Percentiles rank a stretch among this genome's conserved stretches.
Evolutionary conservation across 2,888 invertebrate genomes (phyloP).

Genomic region (Torymus texanus): DNA sequence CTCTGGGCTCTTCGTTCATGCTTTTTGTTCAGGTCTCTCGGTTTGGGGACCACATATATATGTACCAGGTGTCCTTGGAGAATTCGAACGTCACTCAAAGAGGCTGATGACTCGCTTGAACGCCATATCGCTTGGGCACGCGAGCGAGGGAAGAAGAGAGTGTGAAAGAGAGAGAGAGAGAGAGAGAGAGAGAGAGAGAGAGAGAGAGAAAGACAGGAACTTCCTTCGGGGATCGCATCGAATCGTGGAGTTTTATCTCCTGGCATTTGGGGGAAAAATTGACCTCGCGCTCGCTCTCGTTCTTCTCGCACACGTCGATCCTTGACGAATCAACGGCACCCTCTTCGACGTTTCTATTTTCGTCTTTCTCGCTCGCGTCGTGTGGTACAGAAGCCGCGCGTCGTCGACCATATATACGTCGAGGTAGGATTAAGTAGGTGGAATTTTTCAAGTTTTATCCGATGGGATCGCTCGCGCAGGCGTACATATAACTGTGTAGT

Average conservation of each 20-base stretch:
- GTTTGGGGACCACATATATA: conserved; percentile 14
- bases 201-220: conserved; percentile 15
- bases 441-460: conserved; percentile 52
- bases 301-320: conserved; percentile 12
- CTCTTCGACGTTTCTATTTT: conserved; percentile 41
- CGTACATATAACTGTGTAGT: not conserved
- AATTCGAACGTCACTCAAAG: conserved; percentile 56
- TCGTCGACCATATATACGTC: not conserved
- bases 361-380: not conserved
- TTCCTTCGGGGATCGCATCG: conserved; percentile 29
- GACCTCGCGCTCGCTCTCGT: conserved; percentile 31
- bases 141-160: not conserved
- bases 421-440: conserved; percentile 47
- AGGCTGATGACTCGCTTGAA: conserved; percentile 52
- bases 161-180: not conserved
- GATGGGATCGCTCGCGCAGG: conserved; percentile 4
- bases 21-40: conserved; percentile 37
- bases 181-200: not conserved
- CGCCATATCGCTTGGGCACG: not conserved
- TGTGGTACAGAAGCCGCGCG: not conserved
- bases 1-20: conserved; percentile 39
- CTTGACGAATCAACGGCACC: conserved; percentile 22
- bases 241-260: conserved; percentile 28
- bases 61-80: conserved; percentile 55
- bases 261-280: conserved; percentile 36